Evolutionary conservation across 2,113 vertebrate genomes (phyloP).

Genomic region (Isichthys henryi): DNA sequence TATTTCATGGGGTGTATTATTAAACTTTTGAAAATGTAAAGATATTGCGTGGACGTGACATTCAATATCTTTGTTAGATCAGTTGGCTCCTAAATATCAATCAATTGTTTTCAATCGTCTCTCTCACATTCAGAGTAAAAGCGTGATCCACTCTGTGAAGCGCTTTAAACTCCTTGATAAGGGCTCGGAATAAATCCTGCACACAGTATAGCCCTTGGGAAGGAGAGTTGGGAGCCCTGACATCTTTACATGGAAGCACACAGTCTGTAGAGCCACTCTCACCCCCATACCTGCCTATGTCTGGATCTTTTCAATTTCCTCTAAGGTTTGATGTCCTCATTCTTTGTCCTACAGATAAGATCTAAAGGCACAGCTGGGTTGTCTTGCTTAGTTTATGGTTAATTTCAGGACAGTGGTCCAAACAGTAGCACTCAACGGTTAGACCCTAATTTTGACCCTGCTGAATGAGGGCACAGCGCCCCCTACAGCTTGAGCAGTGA

Average conservation of each 20-base stretch:
- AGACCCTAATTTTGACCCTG: neutral
- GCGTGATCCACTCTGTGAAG: neutral
- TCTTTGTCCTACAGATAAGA: neutral
- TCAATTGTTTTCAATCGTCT: no score
- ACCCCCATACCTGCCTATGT: neutral
- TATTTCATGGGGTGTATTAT: no score
- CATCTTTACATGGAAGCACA: neutral
- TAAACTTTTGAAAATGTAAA: no score
- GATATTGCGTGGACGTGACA: no score
- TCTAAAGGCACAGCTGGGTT: neutral
- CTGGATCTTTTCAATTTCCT: neutral
- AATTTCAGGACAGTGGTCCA: no score
- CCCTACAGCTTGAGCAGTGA: neutral
- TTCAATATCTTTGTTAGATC: no score
- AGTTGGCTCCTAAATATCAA: neutral
- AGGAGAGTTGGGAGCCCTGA: neutral
- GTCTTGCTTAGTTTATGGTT: neutral
- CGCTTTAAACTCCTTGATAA: neutral
- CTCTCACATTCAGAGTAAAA: no score
- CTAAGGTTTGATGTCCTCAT: neutral
- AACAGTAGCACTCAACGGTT: neutral
- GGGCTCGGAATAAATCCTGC: neutral
- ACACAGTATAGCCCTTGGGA: neutral
- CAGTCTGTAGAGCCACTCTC: neutral
- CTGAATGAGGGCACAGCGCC: neutral